Conservation (phyloP, 1,140 invertebrate genomes). For the Temnothorax nylanderi region DNA sequence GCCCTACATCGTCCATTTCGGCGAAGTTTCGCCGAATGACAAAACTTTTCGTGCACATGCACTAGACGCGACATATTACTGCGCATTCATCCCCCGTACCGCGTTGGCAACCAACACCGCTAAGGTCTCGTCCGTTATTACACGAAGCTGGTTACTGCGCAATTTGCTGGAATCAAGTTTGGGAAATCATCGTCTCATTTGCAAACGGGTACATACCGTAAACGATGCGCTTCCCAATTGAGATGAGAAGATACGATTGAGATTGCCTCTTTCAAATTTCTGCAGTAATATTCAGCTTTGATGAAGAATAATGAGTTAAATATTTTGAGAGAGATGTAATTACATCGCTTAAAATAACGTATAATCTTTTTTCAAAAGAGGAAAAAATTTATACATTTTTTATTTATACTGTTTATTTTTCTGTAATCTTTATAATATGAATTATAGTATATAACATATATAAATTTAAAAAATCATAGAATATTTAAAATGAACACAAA, state of each 20-base stretch:
- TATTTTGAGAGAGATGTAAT: not conserved
- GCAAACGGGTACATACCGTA: not conserved
- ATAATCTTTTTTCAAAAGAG: not conserved
- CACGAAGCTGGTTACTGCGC: slow-evolving; percentile 7
- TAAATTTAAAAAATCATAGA: not conserved
- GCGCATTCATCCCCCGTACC: slow-evolving; percentile 19
- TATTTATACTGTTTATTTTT: not conserved
- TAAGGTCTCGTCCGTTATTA: slow-evolving; percentile 26
- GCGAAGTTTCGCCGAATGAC: slow-evolving; percentile 34
- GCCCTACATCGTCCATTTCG: slow-evolving; percentile 27
- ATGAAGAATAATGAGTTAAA: not conserved
- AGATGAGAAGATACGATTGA: not conserved
- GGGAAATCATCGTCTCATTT: slow-evolving; percentile 33
- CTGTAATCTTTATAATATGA: not conserved
- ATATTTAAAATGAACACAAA: not conserved
- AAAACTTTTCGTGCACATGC: slow-evolving; percentile 42
- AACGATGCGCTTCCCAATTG: not conserved
- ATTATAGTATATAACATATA: slow-evolving; percentile 22
- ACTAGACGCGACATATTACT: slow-evolving; percentile 36
- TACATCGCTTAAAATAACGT: not conserved
- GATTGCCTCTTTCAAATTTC: not conserved
- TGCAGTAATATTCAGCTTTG: not conserved
- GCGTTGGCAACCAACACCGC: not conserved
- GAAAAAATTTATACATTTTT: not conserved
- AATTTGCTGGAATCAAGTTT: slow-evolving; percentile 20